Percentiles rank a stretch among this genome's conserved stretches.
Evolutionary conservation across 2,888 invertebrate genomes (phyloP).

Genomic region (Diarsia dahlii): DNA sequence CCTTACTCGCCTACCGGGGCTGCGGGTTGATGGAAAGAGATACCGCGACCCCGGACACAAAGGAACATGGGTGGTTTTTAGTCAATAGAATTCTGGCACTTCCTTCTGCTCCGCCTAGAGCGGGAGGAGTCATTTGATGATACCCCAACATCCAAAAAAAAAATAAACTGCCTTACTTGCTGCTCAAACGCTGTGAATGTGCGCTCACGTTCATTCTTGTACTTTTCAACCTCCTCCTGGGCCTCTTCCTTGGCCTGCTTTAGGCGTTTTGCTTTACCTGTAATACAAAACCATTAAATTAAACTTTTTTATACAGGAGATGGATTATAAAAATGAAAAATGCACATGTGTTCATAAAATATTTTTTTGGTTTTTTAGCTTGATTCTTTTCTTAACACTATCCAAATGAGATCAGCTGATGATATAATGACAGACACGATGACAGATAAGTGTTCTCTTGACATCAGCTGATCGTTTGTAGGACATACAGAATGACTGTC

Average conservation of each 20-base stretch:
- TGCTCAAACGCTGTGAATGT: constrained; percentile 98
- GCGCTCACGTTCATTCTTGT: constrained; percentile 97
- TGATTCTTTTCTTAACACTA: background rate
- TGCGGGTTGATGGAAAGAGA: too few species aligned
- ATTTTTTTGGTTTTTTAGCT: background rate
- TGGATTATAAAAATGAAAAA: background rate
- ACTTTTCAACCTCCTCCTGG: constrained; percentile 99
- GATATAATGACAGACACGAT: background rate
- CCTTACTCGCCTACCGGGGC: too few species aligned
- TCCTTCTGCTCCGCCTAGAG: too few species aligned
- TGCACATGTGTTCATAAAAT: background rate
- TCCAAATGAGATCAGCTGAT: background rate
- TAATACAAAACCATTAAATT: constrained; percentile 68
- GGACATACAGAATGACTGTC: too few species aligned
- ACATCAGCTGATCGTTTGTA: constrained; percentile 5
- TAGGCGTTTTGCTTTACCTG: constrained; percentile 98
- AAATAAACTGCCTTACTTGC: constrained; percentile 90
- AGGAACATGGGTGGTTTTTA: too few species aligned
- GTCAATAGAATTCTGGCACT: too few species aligned
- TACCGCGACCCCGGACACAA: too few species aligned
- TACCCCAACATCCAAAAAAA: too few species aligned
- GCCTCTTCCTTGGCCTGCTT: constrained; percentile 99
- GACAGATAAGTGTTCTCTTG: background rate
- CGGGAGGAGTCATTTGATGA: too few species aligned
- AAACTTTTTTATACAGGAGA: background rate